Evolutionary conservation across 1,140 invertebrate species (phyloP).

Genomic region (Aphelinus atriplicis): DNA sequence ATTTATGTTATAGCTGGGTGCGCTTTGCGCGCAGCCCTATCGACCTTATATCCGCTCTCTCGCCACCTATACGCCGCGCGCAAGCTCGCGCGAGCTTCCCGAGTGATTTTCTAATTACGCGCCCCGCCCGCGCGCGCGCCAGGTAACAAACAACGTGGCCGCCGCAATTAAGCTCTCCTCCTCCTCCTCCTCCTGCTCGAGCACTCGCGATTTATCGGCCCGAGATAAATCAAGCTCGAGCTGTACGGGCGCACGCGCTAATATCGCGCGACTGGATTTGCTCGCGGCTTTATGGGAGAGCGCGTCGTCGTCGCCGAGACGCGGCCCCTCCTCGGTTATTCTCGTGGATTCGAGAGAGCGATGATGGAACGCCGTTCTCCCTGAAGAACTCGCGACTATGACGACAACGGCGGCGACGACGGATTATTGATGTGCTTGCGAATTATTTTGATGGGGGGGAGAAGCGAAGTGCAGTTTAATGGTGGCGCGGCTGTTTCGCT

Average conservation of each 20-base stretch:
- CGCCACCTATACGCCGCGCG: neutral
- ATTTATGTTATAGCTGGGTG: constrained; percentile 32
- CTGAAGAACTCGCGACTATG: constrained; percentile 6
- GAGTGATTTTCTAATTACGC: too few species aligned
- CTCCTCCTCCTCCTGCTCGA: too few species aligned
- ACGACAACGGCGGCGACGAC: neutral
- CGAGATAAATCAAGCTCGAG: constrained; percentile 36
- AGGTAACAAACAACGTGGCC: constrained; percentile 37
- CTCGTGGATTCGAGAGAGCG: constrained; percentile 29
- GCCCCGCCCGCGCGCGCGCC: neutral
- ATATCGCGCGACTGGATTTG: constrained; percentile 34
- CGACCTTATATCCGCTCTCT: constrained; percentile 36
- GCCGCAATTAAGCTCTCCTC: constrained; percentile 39
- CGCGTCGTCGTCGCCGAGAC: neutral
- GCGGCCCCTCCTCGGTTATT: constrained; percentile 32
- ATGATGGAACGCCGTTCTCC: constrained; percentile 30
- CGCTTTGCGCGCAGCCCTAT: constrained; percentile 21
- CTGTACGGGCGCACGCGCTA: constrained; percentile 8
- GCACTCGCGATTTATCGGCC: constrained; percentile 26
- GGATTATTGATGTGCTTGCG: constrained; percentile 35
- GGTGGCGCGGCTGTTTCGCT: neutral
- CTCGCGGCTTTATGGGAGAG: neutral
- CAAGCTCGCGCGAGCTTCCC: neutral
- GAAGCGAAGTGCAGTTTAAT: constrained; percentile 6
- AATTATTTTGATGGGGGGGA: constrained; percentile 20